Evolutionary conservation across 1,140 invertebrate genomes (phyloP), one percentile per base, ranked within the genome.

Genomic region (Hypsibius dujardini): DNA sequence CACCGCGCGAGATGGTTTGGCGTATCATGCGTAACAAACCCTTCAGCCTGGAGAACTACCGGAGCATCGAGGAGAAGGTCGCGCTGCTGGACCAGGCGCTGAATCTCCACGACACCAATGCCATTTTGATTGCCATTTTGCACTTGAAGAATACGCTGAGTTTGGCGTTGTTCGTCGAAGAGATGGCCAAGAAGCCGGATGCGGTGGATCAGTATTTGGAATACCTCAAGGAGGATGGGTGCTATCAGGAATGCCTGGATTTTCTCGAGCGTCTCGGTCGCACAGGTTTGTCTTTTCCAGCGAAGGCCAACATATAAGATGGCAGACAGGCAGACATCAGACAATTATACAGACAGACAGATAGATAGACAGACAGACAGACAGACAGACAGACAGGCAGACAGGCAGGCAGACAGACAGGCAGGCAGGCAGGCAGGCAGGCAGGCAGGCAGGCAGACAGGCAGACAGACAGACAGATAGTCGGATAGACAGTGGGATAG

Each of bases 181-280:
- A 79, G 72, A 47, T 79, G 46, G 56, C 74, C 67, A 72, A 60
- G n/a, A 72, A 77, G 69, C 78, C 78, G 7, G 74, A 74, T 1
- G 78, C 78, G 1, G 74, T 77, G 3, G 77, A 78, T 60, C 78
- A 79, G 69, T 78, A 77, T 69, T 71, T 79, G n/a, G 73, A 59
- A 70, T 78, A 77, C 71, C 74, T 79, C 14, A 75, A 73, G 50
- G 74, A 73, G n/a, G 75, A 77, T 69, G 75, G 73, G 72, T 75
- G 77, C 28, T 72, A 73, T 47, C 70, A 72, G 46, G 76, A 76
- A 60, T 74, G 77, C 47, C 72, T 75, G 15, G 73, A 77, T 62
- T 73, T 76, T 69, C 74, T 79, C 7, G 72, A 75, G 78, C 77
- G 74, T 42, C 3, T 67, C 7, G 62, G 42, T 15, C 28, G 28